These are phyloP conservation scores for Nyctibius bracteatus DNA, from an alignment of 2,113 vertebrate genomes.

Conservation along the genomic window DNA sequence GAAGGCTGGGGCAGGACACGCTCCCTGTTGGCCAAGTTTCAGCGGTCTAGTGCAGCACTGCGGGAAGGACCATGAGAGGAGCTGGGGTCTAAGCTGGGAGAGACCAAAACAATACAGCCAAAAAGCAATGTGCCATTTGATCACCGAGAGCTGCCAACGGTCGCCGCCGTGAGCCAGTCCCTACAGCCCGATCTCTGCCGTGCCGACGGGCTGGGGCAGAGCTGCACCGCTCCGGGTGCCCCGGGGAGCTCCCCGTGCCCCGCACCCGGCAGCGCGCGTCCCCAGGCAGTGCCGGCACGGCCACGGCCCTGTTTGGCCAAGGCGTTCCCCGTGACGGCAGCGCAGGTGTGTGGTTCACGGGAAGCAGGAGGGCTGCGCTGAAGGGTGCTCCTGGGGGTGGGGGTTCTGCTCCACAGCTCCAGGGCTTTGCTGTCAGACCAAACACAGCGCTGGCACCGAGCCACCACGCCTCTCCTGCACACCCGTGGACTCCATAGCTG, in stretches of 20 bases:
- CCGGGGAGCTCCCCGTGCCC: neutral
- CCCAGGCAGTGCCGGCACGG: neutral
- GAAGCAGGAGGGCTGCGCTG: neutral
- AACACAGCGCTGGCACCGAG: neutral
- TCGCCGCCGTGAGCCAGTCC: neutral
- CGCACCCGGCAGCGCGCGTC: fast-evolving
- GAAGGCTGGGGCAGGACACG: neutral
- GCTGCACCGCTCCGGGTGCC: too few relatives aligned
- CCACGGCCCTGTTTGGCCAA: constrained; percentile 19
- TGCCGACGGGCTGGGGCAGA: too few relatives aligned
- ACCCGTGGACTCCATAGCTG: neutral
- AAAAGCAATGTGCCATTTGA: neutral
- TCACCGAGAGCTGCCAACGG: neutral
- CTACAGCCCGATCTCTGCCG: fast-evolving
- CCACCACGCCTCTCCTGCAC: fast-evolving
- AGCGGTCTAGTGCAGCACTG: neutral
- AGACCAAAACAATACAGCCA: neutral
- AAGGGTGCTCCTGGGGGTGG: neutral
- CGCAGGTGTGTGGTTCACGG: neutral
- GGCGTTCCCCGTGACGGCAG: neutral
- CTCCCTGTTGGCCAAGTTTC: neutral
- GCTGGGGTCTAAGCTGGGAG: neutral
- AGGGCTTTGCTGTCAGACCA: neutral
- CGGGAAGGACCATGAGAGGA: neutral
- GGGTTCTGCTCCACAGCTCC: neutral